A percentile compares a stretch with the other conserved stretches of the same genome.
phyloP scores from a whole-genome alignment of 2,888 invertebrate species.

The Thera obeliscata region DNA sequence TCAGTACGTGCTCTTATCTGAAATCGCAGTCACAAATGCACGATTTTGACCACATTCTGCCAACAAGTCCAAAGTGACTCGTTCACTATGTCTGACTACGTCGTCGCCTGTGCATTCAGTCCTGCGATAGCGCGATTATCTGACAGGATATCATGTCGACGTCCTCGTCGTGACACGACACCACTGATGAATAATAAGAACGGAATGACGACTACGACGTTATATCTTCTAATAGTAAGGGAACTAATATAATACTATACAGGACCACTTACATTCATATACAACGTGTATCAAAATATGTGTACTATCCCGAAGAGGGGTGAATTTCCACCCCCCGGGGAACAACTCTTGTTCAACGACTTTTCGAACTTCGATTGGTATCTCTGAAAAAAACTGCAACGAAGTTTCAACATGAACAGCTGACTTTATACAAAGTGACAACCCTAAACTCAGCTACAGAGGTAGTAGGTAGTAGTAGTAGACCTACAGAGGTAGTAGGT shows the following conservation, averaged over 20 bases:
- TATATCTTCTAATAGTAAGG: not conserved
- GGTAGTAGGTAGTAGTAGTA: too few species aligned
- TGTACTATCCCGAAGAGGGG: too few species aligned
- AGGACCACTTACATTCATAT: not conserved
- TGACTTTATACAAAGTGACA: too few species aligned
- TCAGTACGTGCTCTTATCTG: not conserved
- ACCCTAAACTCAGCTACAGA: too few species aligned
- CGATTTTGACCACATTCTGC: not conserved
- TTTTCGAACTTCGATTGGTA: too few species aligned
- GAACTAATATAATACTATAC: not conserved
- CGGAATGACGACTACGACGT: constrained; percentile 26
- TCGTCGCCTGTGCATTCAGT: constrained; percentile 40
- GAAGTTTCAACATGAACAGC: too few species aligned
- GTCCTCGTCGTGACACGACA: constrained; percentile 63
- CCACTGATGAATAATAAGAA: constrained; percentile 67
- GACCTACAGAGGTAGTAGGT: too few species aligned
- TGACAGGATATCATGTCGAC: constrained; percentile 65
- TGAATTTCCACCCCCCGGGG: too few species aligned
- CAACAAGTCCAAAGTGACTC: not conserved
- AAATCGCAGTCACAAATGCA: not conserved
- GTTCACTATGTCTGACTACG: not conserved
- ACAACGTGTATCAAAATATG: too few species aligned
- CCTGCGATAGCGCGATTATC: constrained; percentile 58
- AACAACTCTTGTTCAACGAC: too few species aligned
- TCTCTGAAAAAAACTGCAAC: too few species aligned